These are phyloP conservation scores for Oreochromis aureus DNA, from an alignment of 2,113 vertebrate species.

Conservation along the genomic window DNA sequence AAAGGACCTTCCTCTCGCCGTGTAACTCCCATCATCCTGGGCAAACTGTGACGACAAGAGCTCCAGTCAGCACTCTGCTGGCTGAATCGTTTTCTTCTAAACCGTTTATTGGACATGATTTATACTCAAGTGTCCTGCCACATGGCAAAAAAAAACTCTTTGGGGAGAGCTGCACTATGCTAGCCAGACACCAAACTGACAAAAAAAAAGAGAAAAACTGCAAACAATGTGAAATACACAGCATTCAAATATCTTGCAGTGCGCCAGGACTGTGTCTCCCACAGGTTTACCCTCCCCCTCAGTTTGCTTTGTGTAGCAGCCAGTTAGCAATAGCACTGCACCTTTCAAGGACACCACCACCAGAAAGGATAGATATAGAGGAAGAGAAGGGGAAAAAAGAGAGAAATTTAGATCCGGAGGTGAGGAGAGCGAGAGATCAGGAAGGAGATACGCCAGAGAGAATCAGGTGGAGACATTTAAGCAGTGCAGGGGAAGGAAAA, in stretches of 20 bases:
- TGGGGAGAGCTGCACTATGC: background rate
- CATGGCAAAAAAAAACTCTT: background rate
- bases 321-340: conserved; percentile 48
- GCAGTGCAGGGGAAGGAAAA: background rate
- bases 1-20: background rate
- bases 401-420: background rate
- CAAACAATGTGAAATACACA: background rate
- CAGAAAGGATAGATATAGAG: conserved; percentile 18
- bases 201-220: background rate
- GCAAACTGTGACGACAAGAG: background rate
- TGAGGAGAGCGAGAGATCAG: background rate
- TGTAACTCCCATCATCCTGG: background rate
- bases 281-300: conserved; percentile 47
- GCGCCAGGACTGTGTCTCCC: conserved; percentile 31
- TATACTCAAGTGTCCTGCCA: background rate
- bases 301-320: conserved; percentile 37
- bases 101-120: conserved; percentile 22
- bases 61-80: background rate
- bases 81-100: conserved; percentile 19
- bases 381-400: background rate
- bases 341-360: conserved; percentile 66
- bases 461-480: background rate
- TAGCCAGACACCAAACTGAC: background rate
- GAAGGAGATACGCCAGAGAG: background rate
- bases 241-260: conserved; percentile 9